phyloP scores from a whole-genome alignment of 64 coral and sea anemone species.

The Actinia tenebrosa region DNA sequence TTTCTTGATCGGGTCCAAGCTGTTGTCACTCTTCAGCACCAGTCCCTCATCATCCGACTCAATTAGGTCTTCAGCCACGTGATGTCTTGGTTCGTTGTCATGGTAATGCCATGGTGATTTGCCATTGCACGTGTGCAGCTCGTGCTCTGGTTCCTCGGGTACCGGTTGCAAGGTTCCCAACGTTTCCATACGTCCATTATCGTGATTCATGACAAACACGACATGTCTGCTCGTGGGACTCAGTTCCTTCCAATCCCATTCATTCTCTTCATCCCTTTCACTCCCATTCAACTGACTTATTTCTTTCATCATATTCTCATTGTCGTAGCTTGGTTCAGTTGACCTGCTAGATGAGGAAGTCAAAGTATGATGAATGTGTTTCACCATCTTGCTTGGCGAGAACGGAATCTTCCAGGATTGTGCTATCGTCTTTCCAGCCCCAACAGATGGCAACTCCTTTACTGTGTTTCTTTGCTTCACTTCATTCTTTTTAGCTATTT shows the following conservation, averaged over 20 bases:
- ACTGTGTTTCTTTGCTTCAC: background rate
- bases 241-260: background rate
- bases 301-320: background rate
- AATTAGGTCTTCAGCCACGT: background rate
- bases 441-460: background rate
- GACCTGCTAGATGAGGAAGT: background rate
- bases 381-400: background rate
- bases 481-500: background rate
- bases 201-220: background rate
- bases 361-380: background rate
- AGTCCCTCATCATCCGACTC: background rate
- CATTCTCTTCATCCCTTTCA: background rate
- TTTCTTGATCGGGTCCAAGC: slow-evolving; percentile 1
- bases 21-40: background rate
- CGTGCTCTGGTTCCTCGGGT: slow-evolving; percentile 1
- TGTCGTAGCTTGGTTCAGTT: background rate
- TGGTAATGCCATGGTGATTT: slow-evolving; percentile 23
- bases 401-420: background rate
- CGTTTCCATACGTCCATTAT: background rate
- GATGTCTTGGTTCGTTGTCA: background rate
- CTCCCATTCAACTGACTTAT: background rate
- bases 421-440: background rate
- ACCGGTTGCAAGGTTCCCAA: background rate
- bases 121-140: background rate
- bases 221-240: background rate